Base-by-base conservation (phyloP, 2,888 invertebrate genomes). In the Euproctis similis region DNA sequence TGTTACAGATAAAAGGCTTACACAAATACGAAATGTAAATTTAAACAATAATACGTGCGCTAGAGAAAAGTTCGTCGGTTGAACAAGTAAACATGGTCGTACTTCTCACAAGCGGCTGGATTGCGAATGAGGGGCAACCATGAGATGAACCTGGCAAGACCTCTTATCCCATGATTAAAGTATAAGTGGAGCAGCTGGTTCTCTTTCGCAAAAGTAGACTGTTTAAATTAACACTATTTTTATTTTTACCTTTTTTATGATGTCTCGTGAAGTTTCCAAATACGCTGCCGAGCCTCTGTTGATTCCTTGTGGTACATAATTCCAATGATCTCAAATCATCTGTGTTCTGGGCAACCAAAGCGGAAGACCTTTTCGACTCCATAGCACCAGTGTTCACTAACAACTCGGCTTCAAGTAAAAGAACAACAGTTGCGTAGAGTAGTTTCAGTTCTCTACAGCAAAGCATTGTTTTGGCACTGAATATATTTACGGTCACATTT, bases 401-500 rank as follows among this genome's bases (percentile, higher is more conserved):
- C 51, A 80, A 59, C 54, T 76, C 77, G 19, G 72, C 73, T 67
- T 82, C 75, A 26, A 82, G 64, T 55, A 82, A 62, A 31, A 84
- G 61, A 62, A 82, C 69, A 59, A 81, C 54, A 58, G 71, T 67
- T 37, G 74, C 77, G 52, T 80, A 82, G 62, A 82, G 67, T 72
- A 82, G 59, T 68, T 80, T 77, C 22, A 80, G 74, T 73, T 74
- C 74, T 73, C 69, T 75, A 73, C 74, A 73, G 73, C 71, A 77
- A 76, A 69, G 72, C 84, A 84, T 84, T 76, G 81, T 82, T 76
- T 77, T 80, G 80, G 74, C 76, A 81, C 82, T 69, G 39, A 34
- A 41, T 51, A 51, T 43, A 35, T 39, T 39, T 35, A 57, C 55
- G 54, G 72, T 80, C 77, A 81, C 74, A 74, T 76, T 67, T 59